A percentile compares a stretch with the other conserved stretches of the same genome.
Conservation (phyloP, 2,113 vertebrate species). For the Apus apus region DNA sequence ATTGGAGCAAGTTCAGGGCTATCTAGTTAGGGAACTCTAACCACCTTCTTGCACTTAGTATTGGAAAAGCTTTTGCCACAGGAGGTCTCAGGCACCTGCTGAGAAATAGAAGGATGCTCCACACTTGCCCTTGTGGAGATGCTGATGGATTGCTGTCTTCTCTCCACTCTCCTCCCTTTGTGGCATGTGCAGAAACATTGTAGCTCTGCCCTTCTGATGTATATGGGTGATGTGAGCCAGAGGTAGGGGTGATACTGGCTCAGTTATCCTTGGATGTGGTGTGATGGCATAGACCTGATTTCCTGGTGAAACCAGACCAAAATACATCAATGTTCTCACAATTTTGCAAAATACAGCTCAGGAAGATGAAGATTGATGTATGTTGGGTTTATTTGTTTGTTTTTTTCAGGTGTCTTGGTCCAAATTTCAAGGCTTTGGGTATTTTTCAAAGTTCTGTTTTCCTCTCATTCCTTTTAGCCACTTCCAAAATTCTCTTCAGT, state of each 20-base stretch:
- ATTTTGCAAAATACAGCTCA: not conserved
- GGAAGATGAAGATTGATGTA: not conserved
- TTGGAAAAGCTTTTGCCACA: not conserved
- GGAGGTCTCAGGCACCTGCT: not conserved
- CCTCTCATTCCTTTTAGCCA: not conserved
- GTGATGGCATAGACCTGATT: not conserved
- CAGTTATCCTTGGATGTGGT: not conserved
- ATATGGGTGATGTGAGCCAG: not conserved
- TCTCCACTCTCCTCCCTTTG: fast-evolving
- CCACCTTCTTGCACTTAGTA: not conserved
- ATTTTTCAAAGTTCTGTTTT: not conserved
- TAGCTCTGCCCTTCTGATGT: not conserved
- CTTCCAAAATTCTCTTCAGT: not conserved
- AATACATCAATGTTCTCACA: fast-evolving
- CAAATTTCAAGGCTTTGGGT: not conserved
- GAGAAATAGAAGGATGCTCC: not conserved
- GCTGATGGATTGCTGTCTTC: not conserved
- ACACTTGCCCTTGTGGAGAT: not conserved
- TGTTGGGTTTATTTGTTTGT: not conserved
- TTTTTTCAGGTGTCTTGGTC: not conserved
- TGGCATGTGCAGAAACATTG: fast-evolving
- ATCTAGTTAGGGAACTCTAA: not conserved
- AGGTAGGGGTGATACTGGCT: not conserved
- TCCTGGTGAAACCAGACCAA: not conserved
- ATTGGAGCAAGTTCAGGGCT: not conserved